These are phyloP conservation scores for Pantelozetes paolii DNA, from an alignment of 2,888 invertebrate genomes.

Conservation along the genomic window DNA sequence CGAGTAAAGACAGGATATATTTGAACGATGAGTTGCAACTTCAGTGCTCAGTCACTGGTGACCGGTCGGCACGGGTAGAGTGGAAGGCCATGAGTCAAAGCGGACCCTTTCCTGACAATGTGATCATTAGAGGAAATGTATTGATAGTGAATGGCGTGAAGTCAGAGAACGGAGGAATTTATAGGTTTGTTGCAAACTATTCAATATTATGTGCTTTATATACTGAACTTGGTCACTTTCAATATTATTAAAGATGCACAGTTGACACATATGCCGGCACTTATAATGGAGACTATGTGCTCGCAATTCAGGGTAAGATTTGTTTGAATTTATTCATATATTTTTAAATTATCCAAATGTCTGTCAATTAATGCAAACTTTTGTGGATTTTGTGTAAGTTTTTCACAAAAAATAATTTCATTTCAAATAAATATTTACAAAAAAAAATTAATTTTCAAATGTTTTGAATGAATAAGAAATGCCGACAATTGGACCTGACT, in stretches of 20 bases:
- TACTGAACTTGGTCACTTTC: not conserved
- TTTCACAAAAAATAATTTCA: not conserved
- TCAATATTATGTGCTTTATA: not conserved
- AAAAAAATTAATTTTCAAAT: not conserved
- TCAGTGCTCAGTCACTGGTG: constrained; percentile 60
- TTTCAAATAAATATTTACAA: not conserved
- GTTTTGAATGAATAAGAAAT: constrained; percentile 11
- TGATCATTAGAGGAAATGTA: constrained; percentile 59
- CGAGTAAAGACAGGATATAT: constrained; percentile 56
- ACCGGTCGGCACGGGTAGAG: constrained; percentile 57
- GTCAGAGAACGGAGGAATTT: constrained; percentile 64
- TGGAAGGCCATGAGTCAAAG: constrained; percentile 60
- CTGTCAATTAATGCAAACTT: not conserved
- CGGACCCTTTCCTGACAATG: constrained; percentile 60
- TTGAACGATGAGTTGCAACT: constrained; percentile 64
- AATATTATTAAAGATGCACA: constrained; percentile 61
- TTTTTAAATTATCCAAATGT: not conserved
- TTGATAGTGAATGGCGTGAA: constrained; percentile 61
- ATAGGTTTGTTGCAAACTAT: constrained; percentile 50
- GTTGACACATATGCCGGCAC: constrained; percentile 58
- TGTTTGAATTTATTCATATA: not conserved
- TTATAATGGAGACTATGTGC: constrained; percentile 60
- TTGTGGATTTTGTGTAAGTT: constrained; percentile 42
- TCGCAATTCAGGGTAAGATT: constrained; percentile 59
- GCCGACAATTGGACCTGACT: constrained; percentile 41